These are phyloP conservation scores for Aphelocoma californica DNA, from an alignment of 2,797 vertebrate species.

Conservation along the genomic window DNA sequence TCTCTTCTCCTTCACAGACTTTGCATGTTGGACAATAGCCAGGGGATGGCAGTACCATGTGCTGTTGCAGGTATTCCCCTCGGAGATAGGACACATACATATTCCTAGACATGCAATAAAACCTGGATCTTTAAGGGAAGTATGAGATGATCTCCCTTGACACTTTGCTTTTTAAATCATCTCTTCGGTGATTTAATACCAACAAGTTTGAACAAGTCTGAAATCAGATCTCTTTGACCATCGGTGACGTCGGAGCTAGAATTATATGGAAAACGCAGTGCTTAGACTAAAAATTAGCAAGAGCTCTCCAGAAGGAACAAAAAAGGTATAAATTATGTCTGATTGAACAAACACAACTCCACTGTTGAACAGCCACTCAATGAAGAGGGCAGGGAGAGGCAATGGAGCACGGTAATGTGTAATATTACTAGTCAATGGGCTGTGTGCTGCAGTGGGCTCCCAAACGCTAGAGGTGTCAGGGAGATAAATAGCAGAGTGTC, in stretches of 20 bases:
- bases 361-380: constrained; percentile 97
- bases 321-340: constrained; percentile 94
- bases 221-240: neutral
- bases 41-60: constrained; percentile 21
- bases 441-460: constrained; percentile 95
- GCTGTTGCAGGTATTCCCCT: constrained; percentile 57
- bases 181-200: constrained; percentile 23
- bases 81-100: constrained; percentile 17
- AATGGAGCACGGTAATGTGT: constrained; percentile 99
- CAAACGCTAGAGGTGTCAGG: constrained; percentile 98
- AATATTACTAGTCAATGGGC: constrained; percentile 99
- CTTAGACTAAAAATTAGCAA: constrained; percentile 70
- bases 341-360: constrained; percentile 92
- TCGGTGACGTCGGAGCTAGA: neutral
- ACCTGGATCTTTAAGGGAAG: constrained; percentile 16
- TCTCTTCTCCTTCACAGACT: constrained; percentile 40
- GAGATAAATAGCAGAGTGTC: constrained; percentile 99
- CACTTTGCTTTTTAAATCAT: constrained; percentile 31
- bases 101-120: constrained; percentile 47
- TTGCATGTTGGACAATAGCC: constrained; percentile 53
- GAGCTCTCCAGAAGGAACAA: constrained; percentile 69
- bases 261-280: neutral
- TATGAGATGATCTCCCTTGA: neutral
- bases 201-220: neutral
- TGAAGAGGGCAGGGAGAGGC: constrained; percentile 99